These are phyloP conservation scores for Syrmaticus mikado DNA, from an alignment of 2,113 vertebrate species.

Conservation along the genomic window DNA sequence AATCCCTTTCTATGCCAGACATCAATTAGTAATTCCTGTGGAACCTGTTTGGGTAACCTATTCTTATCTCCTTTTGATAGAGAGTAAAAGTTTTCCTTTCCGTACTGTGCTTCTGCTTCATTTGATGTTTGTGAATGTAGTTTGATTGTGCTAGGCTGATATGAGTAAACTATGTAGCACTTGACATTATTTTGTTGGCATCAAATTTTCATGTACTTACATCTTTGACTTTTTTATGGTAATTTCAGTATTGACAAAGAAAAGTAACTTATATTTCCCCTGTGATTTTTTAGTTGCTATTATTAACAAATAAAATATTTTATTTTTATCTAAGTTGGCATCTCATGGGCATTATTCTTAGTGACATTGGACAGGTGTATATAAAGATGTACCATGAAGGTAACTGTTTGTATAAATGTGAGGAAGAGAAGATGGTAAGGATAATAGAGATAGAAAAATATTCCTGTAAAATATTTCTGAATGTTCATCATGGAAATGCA, in stretches of 20 bases:
- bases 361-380: neutral
- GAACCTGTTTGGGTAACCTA: neutral
- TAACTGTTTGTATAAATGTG: neutral
- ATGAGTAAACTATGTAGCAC: neutral
- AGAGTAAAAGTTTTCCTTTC: neutral
- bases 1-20: neutral
- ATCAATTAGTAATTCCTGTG: neutral
- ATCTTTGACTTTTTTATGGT: neutral
- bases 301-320: neutral
- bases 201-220: neutral
- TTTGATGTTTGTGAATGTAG: neutral
- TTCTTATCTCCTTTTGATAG: neutral
- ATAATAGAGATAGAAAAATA: neutral
- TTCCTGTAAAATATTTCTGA: neutral
- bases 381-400: neutral
- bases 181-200: neutral
- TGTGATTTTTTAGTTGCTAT: neutral
- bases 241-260: neutral
- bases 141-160: neutral
- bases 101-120: neutral
- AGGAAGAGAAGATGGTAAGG: neutral
- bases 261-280: neutral
- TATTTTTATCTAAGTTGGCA: neutral
- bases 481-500: neutral
- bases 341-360: neutral